phyloP scores from a whole-genome alignment of 2,888 invertebrate genomes.

The Eudemis profundana region DNA sequence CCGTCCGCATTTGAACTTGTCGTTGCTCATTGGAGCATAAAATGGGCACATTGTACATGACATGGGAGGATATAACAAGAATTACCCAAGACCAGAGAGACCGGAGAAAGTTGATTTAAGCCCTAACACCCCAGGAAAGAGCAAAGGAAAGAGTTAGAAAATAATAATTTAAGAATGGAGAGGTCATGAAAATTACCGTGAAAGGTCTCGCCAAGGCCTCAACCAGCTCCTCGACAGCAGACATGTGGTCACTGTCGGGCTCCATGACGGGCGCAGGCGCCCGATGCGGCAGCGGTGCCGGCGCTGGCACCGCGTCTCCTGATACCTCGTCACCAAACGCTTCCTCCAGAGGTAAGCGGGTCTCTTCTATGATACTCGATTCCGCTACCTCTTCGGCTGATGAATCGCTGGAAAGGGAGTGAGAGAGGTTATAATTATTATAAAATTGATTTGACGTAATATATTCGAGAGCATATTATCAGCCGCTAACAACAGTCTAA shows the following conservation, averaged over 20 bases:
- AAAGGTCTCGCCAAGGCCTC: constrained; percentile 79
- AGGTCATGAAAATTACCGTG: constrained; percentile 67
- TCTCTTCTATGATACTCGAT: constrained; percentile 63
- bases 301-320: constrained; percentile 74
- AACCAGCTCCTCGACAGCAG: constrained; percentile 76
- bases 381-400: constrained; percentile 70
- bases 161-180: too few species aligned
- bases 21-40: too few species aligned
- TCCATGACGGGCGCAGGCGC: constrained; percentile 73
- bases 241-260: constrained; percentile 68
- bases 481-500: too few species aligned
- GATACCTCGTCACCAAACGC: constrained; percentile 78
- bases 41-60: too few species aligned
- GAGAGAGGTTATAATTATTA: background rate
- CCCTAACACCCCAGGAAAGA: too few species aligned
- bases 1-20: too few species aligned
- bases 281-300: constrained; percentile 72
- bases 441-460: background rate
- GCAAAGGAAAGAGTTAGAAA: too few species aligned
- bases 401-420: constrained; percentile 63
- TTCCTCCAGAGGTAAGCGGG: constrained; percentile 72
- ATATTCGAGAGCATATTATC: too few species aligned
- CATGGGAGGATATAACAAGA: too few species aligned
- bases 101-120: too few species aligned
- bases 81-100: too few species aligned